phyloP scores from a whole-genome alignment of 1,140 invertebrate species.

The Hetaerina americana region DNA sequence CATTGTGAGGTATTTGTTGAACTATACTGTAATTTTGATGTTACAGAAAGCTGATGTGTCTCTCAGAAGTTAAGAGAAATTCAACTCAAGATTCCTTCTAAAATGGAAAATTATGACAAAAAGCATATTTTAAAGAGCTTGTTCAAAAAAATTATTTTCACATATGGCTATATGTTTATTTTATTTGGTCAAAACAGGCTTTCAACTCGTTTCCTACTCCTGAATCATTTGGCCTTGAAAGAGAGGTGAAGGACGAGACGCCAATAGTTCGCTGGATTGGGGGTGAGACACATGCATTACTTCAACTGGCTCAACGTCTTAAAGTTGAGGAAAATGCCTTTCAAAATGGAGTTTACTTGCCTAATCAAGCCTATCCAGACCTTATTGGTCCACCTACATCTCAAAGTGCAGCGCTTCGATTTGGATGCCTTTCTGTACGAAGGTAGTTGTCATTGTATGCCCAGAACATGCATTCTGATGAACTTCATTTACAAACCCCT shows the following conservation, averaged over 20 bases:
- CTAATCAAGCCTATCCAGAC: slow-evolving; percentile 54
- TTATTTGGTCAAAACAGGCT: slow-evolving; percentile 19
- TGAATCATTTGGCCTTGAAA: slow-evolving; percentile 41
- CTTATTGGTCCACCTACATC: slow-evolving; percentile 50
- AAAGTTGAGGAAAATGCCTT: slow-evolving; percentile 44
- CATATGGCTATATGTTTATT: too few species aligned
- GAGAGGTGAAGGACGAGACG: slow-evolving; percentile 29
- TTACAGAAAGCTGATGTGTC: too few species aligned
- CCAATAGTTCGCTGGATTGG: slow-evolving; percentile 42
- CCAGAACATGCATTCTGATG: too few species aligned
- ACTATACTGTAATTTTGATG: too few species aligned
- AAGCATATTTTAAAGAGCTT: too few species aligned
- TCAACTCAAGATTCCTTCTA: too few species aligned
- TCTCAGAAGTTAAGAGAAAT: too few species aligned
- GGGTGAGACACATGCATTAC: slow-evolving; percentile 50
- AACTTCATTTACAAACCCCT: too few species aligned
- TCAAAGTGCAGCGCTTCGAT: slow-evolving; percentile 50
- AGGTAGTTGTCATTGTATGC: too few species aligned
- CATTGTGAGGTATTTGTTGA: too few species aligned
- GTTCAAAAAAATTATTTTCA: too few species aligned
- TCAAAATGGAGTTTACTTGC: slow-evolving; percentile 36
- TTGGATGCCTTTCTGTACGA: slow-evolving; percentile 48
- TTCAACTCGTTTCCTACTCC: slow-evolving; percentile 30
- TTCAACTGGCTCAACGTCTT: slow-evolving; percentile 36
- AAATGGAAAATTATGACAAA: too few species aligned